Conservation (phyloP, 2,113 vertebrate genomes). For the Agapornis roseicollis region DNA sequence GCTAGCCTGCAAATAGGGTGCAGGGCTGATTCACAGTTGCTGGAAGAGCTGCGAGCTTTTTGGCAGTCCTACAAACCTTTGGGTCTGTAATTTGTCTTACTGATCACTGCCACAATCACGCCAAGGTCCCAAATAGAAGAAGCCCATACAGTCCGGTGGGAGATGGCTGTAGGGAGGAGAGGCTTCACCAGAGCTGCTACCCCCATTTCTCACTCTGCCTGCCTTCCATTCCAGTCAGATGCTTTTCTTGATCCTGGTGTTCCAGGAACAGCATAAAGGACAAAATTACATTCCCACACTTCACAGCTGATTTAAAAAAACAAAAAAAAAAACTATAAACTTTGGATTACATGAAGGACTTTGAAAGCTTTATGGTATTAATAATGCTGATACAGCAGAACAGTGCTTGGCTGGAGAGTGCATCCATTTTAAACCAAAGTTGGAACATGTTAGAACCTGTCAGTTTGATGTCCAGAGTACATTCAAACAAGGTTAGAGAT, state of each 20-base stretch:
- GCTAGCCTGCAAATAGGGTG: neutral
- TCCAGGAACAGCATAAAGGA: neutral
- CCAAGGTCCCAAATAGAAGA: neutral
- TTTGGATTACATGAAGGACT: slow-evolving; percentile 40
- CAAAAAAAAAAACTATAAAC: neutral
- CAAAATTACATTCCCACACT: neutral
- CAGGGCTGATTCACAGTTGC: slow-evolving; percentile 31
- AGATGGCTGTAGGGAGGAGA: neutral
- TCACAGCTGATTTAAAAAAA: neutral
- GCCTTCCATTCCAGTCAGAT: neutral
- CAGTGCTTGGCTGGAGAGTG: neutral
- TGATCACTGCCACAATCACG: slow-evolving; percentile 1
- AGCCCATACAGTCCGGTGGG: neutral
- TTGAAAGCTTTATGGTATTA: slow-evolving; percentile 59
- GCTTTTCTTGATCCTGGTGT: neutral
- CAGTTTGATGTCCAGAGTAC: neutral
- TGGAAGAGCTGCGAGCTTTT: slow-evolving; percentile 29
- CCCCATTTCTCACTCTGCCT: neutral
- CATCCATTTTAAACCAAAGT: slow-evolving; percentile 2
- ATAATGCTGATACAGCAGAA: slow-evolving; percentile 49
- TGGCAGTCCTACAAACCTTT: slow-evolving; percentile 14
- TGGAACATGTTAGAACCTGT: neutral
- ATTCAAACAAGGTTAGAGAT: neutral
- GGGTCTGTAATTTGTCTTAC: neutral
- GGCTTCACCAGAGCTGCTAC: neutral